Conservation (phyloP, 2,888 invertebrate species). For the Gymnoscelis rufifasciata region DNA sequence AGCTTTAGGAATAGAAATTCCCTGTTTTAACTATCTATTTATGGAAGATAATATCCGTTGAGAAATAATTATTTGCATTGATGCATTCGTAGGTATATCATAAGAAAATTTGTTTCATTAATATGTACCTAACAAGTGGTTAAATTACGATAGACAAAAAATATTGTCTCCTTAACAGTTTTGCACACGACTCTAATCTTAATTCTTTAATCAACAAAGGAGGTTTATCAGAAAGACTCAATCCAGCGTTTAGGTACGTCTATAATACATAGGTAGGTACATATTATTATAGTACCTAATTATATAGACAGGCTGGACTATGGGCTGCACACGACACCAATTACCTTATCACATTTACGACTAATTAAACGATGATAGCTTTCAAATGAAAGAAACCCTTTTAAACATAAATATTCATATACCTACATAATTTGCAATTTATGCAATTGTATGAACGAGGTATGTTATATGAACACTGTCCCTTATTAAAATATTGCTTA, state of each 20-base stretch:
- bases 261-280: background rate
- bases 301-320: too few species aligned
- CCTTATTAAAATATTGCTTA: too few species aligned
- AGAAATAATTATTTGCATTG: too few species aligned
- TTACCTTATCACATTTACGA: constrained; percentile 45
- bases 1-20: too few species aligned
- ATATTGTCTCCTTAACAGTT: constrained; percentile 38
- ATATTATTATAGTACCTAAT: background rate
- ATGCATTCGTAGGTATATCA: too few species aligned
- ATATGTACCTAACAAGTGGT: too few species aligned
- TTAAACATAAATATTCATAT: background rate
- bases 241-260: too few species aligned
- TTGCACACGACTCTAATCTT: constrained; percentile 49
- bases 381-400: constrained; percentile 4
- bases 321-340: constrained; percentile 2
- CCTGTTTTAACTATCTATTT: too few species aligned
- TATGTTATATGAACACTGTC: too few species aligned
- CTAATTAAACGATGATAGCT: constrained; percentile 36
- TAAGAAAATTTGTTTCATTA: too few species aligned
- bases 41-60: too few species aligned
- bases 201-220: background rate
- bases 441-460: too few species aligned
- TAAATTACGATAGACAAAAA: background rate
- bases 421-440: background rate
- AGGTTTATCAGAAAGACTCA: background rate